Evolutionary conservation across 2,113 vertebrate genomes (phyloP).

Genomic region (Cynoglossus semilaevis): DNA sequence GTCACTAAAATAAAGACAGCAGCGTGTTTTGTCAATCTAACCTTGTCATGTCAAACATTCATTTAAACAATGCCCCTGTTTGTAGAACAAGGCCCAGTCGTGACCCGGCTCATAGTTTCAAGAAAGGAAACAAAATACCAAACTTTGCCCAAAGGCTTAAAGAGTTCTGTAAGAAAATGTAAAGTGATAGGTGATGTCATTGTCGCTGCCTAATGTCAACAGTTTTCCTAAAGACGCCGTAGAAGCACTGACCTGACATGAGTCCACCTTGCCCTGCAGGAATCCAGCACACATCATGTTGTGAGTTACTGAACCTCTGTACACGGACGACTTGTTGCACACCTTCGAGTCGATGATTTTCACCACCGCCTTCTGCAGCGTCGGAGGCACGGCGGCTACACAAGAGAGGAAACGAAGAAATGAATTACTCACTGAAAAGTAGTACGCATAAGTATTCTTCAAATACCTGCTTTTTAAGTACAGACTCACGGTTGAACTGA

Average conservation of each 20-base stretch:
- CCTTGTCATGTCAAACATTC: no score
- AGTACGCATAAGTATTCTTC: no score
- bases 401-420: constrained; percentile 4
- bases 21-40: no score
- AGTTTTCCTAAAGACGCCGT: background rate
- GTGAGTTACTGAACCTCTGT: constrained; percentile 79
- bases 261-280: constrained; percentile 90
- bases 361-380: constrained; percentile 90
- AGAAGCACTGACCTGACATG: constrained; percentile 85
- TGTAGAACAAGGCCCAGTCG: no score
- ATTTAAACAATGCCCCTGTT: no score
- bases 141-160: constrained; percentile 1
- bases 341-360: constrained; percentile 85
- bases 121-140: constrained; percentile 1
- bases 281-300: constrained; percentile 96
- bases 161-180: constrained; percentile 2
- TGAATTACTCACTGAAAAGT: background rate
- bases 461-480: no score
- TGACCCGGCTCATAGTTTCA: background rate
- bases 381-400: constrained; percentile 57
- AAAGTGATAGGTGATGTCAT: constrained; percentile 15
- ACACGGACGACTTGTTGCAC: constrained; percentile 81
- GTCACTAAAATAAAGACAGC: no score
- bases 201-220: background rate
- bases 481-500: constrained; percentile 83